These are phyloP conservation scores for Hybognathus amarus DNA, from an alignment of 2,797 vertebrate species.

Conservation along the genomic window DNA sequence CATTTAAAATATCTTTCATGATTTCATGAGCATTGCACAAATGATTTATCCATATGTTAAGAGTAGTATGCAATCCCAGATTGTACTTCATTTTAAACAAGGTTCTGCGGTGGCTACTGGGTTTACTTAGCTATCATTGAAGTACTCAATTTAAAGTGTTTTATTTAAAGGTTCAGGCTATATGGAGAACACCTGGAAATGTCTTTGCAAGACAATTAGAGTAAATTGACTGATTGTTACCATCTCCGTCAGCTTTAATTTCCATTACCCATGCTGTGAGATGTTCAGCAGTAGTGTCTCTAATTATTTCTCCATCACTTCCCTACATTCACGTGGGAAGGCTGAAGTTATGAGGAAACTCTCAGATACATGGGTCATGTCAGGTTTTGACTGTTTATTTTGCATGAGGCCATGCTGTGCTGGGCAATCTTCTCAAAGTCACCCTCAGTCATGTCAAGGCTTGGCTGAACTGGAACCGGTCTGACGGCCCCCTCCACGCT, in stretches of 20 bases:
- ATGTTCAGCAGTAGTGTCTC: background rate
- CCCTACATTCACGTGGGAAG: background rate
- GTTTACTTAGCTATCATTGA: background rate
- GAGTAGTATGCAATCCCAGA: too few relatives aligned
- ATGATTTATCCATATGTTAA: background rate
- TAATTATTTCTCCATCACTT: constrained; percentile 31
- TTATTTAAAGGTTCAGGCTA: background rate
- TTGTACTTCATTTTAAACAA: background rate
- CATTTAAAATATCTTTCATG: background rate
- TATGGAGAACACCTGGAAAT: background rate
- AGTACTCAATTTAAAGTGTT: background rate
- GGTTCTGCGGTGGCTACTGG: background rate
- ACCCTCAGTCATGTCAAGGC: constrained; percentile 41
- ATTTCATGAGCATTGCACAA: background rate
- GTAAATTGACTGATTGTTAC: background rate
- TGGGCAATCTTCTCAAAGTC: constrained; percentile 39
- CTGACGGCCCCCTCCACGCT: constrained; percentile 32
- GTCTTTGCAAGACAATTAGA: background rate
- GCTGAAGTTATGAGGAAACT: background rate
- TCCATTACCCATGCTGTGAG: background rate
- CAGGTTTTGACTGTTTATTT: constrained; percentile 31
- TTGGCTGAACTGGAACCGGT: constrained; percentile 36
- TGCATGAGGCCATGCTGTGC: constrained; percentile 19
- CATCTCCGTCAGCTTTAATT: background rate
- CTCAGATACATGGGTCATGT: constrained; percentile 14